A percentile compares a stretch with the other conserved stretches of the same genome.
Conservation (phyloP, 2,113 vertebrate species). For the Lipophrys pholis region DNA sequence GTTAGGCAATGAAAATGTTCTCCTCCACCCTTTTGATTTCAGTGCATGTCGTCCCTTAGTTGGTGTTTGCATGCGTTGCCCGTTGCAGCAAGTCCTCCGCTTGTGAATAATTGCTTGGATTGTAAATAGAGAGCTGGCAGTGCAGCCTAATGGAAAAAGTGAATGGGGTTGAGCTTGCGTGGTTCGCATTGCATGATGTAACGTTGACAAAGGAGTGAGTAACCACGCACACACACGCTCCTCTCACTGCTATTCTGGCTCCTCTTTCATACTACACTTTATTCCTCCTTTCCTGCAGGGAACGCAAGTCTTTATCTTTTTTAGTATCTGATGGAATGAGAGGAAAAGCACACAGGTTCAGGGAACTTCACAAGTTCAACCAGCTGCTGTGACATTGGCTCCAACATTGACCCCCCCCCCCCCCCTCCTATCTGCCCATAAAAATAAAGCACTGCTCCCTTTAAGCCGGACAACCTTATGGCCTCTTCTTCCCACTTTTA, state of each 20-base stretch:
- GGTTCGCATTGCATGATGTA: constrained; percentile 81
- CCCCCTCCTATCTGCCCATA: not conserved
- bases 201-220: constrained; percentile 81
- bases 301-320: too few species aligned
- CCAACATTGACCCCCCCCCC: constrained; percentile 19
- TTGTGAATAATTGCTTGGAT: constrained; percentile 65
- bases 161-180: constrained; percentile 72
- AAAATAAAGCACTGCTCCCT: constrained; percentile 7
- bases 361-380: constrained; percentile 19
- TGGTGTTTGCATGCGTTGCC: not conserved
- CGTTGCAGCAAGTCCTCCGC: constrained; percentile 20
- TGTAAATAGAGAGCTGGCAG: constrained; percentile 73
- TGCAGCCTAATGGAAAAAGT: constrained; percentile 77
- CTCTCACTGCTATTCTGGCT: constrained; percentile 45
- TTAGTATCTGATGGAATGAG: not conserved
- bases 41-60: not conserved
- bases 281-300: too few species aligned
- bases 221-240: constrained; percentile 62
- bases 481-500: constrained; percentile 22
- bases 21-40: not conserved
- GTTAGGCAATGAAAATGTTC: too few species aligned
- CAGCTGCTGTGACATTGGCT: constrained; percentile 31
- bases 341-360: not conserved
- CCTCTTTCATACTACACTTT: constrained; percentile 27
- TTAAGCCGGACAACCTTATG: not conserved